Evolutionary conservation across 2,888 invertebrate species (phyloP).

Genomic region (Stenolophus ochropezus): DNA sequence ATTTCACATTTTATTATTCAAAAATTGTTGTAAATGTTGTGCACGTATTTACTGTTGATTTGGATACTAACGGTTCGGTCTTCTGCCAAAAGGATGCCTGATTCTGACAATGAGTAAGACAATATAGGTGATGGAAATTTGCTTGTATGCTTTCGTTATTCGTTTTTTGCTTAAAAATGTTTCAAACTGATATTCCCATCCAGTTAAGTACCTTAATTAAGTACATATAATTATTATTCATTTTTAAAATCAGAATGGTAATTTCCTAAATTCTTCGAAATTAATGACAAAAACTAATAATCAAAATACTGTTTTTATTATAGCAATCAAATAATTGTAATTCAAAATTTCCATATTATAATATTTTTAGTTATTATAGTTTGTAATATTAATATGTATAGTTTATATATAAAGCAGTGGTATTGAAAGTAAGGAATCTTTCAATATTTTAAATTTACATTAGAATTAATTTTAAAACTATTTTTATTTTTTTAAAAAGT

Average conservation of each 20-base stretch:
- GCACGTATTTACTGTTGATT: background rate
- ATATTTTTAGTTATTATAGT: too few species aligned
- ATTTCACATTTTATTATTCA: background rate
- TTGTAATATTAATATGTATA: too few species aligned
- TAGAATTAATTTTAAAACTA: too few species aligned
- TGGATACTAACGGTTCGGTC: background rate
- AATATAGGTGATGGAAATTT: slow-evolving; percentile 54
- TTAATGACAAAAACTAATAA: too few species aligned
- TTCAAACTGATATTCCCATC: slow-evolving; percentile 51
- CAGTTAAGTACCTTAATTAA: slow-evolving; percentile 13
- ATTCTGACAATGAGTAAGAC: background rate
- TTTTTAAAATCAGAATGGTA: background rate
- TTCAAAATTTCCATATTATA: too few species aligned
- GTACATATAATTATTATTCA: background rate
- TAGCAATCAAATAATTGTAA: too few species aligned
- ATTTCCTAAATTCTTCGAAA: too few species aligned
- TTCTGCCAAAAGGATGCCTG: background rate
- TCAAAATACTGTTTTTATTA: too few species aligned
- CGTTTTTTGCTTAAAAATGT: slow-evolving; percentile 47
- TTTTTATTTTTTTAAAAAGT: too few species aligned
- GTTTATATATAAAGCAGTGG: too few species aligned
- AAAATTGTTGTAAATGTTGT: background rate
- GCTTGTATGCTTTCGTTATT: slow-evolving; percentile 24
- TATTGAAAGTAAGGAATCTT: too few species aligned
- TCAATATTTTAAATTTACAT: too few species aligned